Evolutionary conservation across 1,140 invertebrate genomes (phyloP).

Genomic region (Lepeophtheirus salmonis): DNA sequence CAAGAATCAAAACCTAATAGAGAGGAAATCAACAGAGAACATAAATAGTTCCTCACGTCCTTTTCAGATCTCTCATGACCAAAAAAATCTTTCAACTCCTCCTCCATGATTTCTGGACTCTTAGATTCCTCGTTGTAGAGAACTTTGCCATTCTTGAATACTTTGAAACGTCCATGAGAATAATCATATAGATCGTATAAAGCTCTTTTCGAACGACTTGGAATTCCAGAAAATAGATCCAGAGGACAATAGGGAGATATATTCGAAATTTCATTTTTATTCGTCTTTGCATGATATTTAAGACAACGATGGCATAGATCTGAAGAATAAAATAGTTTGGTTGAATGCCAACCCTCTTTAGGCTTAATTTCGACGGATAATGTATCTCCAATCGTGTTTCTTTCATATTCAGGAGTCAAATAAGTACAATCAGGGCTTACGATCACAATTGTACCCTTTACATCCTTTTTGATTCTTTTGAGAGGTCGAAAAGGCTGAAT

Average conservation of each 20-base stretch:
- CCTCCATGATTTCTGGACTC: background rate
- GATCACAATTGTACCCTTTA: conserved; percentile 14
- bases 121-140: conserved; percentile 21
- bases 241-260: conserved; percentile 24
- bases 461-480: background rate
- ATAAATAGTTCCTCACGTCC: background rate
- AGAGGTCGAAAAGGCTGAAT: conserved; percentile 13
- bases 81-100: background rate
- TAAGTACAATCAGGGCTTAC: conserved; percentile 9
- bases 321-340: conserved; percentile 5
- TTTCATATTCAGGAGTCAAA: background rate
- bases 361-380: conserved; percentile 22
- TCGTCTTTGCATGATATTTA: conserved; percentile 21
- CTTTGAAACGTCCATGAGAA: conserved; percentile 24
- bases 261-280: conserved; percentile 17
- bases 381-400: background rate
- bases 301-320: conserved; percentile 21
- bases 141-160: conserved; percentile 21
- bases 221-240: conserved; percentile 23
- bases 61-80: background rate
- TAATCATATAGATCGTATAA: conserved; percentile 20
- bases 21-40: background rate
- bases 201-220: conserved; percentile 19
- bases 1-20: background rate
- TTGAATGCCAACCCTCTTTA: conserved; percentile 24